Base-by-base conservation (phyloP, 2,113 vertebrate species). In the Rafetus swinhoei region DNA sequence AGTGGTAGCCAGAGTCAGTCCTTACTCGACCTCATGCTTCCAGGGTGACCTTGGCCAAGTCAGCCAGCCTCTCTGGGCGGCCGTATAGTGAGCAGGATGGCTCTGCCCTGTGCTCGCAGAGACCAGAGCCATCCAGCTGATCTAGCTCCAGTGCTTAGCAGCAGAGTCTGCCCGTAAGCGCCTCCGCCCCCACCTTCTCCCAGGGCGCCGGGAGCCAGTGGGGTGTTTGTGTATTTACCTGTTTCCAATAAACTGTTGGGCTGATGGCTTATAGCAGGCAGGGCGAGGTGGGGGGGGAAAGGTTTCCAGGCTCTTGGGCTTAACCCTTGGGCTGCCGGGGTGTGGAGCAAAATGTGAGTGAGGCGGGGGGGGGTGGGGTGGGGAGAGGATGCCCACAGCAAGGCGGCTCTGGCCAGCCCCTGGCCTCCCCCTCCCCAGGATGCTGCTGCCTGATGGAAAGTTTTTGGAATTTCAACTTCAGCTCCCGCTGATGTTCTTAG, bases 361-460 rank as follows among this genome's bases (percentile, higher is more conserved):
- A 35, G 65, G 65, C 15, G 39, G 39, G 39, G 4, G 39, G 39
- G 4, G 39, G 39, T 3, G 39, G 39, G 39, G 39, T 4, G 39
- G 39, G 39, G 39, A 45, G 39, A 45, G 5, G 39, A 45, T 45
- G 39, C 39, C 39, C 39, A 22, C 6, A 10, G 19, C 22, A 6
- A 39, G 39, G 72, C 2, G 22, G 10, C 21, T 39, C 72, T 25
- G 39, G 39, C 79, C 15, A n/a, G 55, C 27, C 11, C 32, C 79
- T 52, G 39, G 69, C 22, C 87, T 86, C 82, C 6, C 0, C 27
- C 22, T 22, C 27, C 19, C 32, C 2, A 3, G 86, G 92, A 55
- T 81, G 86, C 85, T 50, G 81, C 86, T 52, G 77, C 88, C 79
- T 91, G 91, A 90, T 95, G 86, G 93, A 50, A 89, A 84, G 87